These are phyloP conservation scores for Spodoptera exigua DNA, from an alignment of 2,888 invertebrate species.

Conservation along the genomic window DNA sequence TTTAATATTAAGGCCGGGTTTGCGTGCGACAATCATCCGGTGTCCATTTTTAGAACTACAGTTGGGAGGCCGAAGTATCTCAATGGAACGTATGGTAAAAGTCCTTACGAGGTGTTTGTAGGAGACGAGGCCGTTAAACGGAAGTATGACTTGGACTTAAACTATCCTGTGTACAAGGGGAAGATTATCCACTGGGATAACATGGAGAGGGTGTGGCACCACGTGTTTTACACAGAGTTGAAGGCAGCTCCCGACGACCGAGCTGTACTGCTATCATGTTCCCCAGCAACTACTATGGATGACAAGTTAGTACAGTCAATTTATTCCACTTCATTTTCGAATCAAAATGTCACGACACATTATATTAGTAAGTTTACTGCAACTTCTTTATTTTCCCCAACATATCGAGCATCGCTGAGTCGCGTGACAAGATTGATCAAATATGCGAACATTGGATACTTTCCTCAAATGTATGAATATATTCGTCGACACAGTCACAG, in stretches of 20 bases:
- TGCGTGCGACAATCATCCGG: constrained; percentile 82
- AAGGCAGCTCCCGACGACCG: constrained; percentile 82
- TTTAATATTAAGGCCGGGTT: constrained; percentile 80
- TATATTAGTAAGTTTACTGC: no score
- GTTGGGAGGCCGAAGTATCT: constrained; percentile 78
- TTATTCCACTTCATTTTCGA: no score
- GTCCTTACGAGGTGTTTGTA: constrained; percentile 75
- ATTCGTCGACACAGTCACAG: no score
- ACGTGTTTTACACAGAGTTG: constrained; percentile 77
- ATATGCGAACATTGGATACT: neutral
- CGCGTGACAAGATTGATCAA: neutral
- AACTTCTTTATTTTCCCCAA: no score
- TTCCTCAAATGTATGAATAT: no score
- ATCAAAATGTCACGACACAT: no score
- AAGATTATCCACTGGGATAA: constrained; percentile 81
- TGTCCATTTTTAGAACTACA: constrained; percentile 77
- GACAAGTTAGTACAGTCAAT: constrained; percentile 72
- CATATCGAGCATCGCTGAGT: no score
- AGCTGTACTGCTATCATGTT: constrained; percentile 70
- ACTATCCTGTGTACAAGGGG: constrained; percentile 70
- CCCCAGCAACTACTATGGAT: constrained; percentile 62
- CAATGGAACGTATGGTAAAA: constrained; percentile 71
- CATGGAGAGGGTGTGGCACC: constrained; percentile 83
- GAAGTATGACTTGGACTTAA: constrained; percentile 68
- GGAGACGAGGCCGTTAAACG: constrained; percentile 72